Evolutionary conservation across 1,140 invertebrate species (phyloP).

Genomic region (Bombus ignitus): DNA sequence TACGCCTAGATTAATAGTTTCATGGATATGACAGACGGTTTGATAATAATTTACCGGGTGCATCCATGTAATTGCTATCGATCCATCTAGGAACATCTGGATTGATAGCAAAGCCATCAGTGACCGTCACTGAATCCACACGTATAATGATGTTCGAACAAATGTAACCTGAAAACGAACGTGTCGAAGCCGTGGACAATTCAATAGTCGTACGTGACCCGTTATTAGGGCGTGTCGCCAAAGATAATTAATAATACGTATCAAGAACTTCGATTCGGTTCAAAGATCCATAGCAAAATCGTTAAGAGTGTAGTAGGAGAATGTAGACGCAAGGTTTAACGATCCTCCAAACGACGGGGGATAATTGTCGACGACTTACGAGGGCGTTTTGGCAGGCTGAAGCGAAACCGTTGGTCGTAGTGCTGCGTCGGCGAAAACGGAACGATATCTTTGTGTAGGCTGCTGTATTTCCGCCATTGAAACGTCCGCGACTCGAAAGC

Average conservation of each 20-base stretch:
- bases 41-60: conserved; percentile 67
- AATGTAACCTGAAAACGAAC: conserved; percentile 44
- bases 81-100: conserved; percentile 51
- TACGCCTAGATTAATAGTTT: conserved; percentile 64
- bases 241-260: not conserved
- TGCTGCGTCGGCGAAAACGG: conserved; percentile 30
- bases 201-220: conserved; percentile 15
- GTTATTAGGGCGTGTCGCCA: no score
- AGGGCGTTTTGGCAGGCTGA: conserved; percentile 6
- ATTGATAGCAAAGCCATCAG: conserved; percentile 62
- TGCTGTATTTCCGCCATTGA: not conserved
- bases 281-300: not conserved
- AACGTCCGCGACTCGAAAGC: conserved; percentile 1
- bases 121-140: conserved; percentile 38
- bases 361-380: conserved; percentile 10
- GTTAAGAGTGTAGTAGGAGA: not conserved
- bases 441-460: conserved; percentile 18
- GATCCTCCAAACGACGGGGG: not conserved
- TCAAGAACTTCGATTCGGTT: not conserved
- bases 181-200: not conserved
- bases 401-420: not conserved
- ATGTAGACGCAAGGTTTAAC: not conserved
- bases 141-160: conserved; percentile 56
- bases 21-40: conserved; percentile 64
- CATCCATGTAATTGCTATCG: conserved; percentile 62